These are phyloP conservation scores for Chloropsis cyanopogon DNA, from an alignment of 2,113 vertebrate species.

Conservation along the genomic window DNA sequence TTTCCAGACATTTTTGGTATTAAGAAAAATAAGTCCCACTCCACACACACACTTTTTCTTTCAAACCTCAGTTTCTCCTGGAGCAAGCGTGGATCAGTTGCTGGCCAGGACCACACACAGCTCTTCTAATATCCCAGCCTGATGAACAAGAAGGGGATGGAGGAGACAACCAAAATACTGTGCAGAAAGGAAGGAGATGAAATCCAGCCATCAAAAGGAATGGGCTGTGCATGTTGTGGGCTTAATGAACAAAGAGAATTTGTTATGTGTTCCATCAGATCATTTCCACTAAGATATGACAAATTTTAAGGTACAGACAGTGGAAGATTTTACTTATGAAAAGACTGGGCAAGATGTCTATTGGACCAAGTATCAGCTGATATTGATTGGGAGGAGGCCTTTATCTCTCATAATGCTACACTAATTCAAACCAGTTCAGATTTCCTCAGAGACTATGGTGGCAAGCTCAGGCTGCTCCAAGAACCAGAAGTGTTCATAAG, in stretches of 20 bases:
- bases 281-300: neutral
- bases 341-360: neutral
- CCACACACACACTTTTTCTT: neutral
- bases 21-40: conserved; percentile 32
- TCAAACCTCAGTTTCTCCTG: conserved; percentile 48
- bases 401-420: neutral
- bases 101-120: conserved; percentile 56
- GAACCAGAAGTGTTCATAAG: neutral
- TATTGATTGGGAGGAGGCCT: neutral
- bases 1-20: conserved; percentile 32
- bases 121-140: neutral
- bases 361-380: neutral
- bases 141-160: neutral
- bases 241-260: neutral
- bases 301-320: neutral
- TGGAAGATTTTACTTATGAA: neutral
- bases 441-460: neutral
- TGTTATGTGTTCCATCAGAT: neutral
- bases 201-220: neutral
- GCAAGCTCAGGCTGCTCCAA: neutral
- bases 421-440: neutral
- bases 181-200: neutral
- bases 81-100: neutral
- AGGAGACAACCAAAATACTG: neutral
- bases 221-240: neutral